These are phyloP conservation scores for Pipistrellus pipistrellus DNA, from an alignment of 2,797 vertebrate genomes.

Conservation along the genomic window DNA sequence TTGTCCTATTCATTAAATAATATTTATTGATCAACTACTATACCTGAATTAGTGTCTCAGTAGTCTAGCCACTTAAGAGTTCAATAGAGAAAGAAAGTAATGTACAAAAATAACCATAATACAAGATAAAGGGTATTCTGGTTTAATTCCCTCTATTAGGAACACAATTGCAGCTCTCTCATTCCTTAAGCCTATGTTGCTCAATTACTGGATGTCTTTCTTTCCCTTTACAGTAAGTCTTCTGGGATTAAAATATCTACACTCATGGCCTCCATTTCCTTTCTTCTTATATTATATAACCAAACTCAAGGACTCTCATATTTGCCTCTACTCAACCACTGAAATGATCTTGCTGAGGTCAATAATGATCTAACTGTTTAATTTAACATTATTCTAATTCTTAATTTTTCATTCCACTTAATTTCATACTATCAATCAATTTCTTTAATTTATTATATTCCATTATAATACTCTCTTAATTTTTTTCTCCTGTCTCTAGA, in stretches of 20 bases:
- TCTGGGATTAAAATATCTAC: not conserved
- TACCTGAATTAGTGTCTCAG: not conserved
- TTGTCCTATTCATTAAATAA: not conserved
- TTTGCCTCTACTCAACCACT: not conserved
- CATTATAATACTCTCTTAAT: not conserved
- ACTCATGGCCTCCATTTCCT: not conserved
- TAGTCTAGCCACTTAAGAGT: not conserved
- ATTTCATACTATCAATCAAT: not conserved
- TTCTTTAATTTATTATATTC: not conserved
- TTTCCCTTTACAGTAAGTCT: not conserved
- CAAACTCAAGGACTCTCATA: not conserved
- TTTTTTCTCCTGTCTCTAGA: not conserved
- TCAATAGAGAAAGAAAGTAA: not conserved
- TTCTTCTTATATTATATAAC: not conserved
- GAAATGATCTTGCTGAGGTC: not conserved
- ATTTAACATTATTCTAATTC: not conserved
- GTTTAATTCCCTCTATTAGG: not conserved
- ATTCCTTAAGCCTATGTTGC: not conserved
- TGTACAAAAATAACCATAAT: not conserved
- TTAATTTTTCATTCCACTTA: slow-evolving; percentile 20
- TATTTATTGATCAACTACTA: not conserved
- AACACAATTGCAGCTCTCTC: not conserved
- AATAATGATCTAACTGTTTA: not conserved
- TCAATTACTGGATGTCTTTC: not conserved
- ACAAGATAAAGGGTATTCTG: not conserved